phyloP scores from a whole-genome alignment of 1,140 invertebrate genomes.

The Psilanteris sp. region DNA sequence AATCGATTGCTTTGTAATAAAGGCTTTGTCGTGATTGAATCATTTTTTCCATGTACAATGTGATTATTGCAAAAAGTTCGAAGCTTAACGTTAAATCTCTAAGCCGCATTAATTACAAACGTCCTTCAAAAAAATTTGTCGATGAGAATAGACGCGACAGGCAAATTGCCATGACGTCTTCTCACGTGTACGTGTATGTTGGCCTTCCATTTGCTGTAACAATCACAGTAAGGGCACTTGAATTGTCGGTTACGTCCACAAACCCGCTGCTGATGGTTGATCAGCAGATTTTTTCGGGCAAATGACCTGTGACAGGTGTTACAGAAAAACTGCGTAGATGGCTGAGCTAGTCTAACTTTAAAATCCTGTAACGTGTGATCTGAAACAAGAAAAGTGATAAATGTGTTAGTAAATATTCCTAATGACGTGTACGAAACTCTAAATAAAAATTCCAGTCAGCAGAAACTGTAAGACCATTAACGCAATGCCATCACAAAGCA shows the following conservation, averaged over 20 bases:
- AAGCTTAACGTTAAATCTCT: not conserved
- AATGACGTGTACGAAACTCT: not conserved
- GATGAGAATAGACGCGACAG: constrained; percentile 60
- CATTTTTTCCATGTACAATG: not conserved
- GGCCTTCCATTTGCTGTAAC: constrained; percentile 76
- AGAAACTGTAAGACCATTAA: constrained; percentile 9
- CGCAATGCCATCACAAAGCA: no score
- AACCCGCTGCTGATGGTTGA: constrained; percentile 79
- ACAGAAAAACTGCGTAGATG: constrained; percentile 68
- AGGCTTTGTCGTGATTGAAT: not conserved
- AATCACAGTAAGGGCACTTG: constrained; percentile 79
- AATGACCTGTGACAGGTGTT: constrained; percentile 77
- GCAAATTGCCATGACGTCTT: constrained; percentile 53
- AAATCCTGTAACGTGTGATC: constrained; percentile 43
- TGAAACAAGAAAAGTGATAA: constrained; percentile 53
- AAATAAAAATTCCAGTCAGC: constrained; percentile 1
- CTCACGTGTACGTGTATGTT: constrained; percentile 71
- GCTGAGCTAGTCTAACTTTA: constrained; percentile 27
- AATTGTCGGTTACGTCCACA: constrained; percentile 81
- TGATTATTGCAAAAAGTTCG: not conserved
- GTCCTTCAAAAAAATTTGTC: constrained; percentile 36
- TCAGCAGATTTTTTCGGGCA: constrained; percentile 77
- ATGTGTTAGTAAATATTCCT: constrained; percentile 3
- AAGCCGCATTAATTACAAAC: not conserved
- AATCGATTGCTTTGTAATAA: not conserved